Conservation (phyloP, 1,140 invertebrate genomes). For the Drosophila guanche region DNA sequence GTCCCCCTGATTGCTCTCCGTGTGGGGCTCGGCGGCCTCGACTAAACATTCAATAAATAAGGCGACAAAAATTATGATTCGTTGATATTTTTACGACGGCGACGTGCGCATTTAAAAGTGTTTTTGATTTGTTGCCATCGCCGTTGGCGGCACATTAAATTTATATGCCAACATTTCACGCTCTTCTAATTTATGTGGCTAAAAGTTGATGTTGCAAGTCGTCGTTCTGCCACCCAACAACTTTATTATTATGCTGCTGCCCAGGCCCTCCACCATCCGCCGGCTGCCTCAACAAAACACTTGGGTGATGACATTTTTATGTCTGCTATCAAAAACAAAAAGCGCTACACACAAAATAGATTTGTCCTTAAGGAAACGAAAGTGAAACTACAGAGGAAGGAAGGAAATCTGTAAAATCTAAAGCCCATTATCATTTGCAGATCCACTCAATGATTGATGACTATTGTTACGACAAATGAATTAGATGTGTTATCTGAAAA, state of each 20-base stretch:
- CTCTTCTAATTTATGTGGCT: constrained; percentile 75
- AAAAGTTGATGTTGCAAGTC: constrained; percentile 71
- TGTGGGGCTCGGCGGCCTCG: constrained; percentile 2
- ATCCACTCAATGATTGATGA: no score
- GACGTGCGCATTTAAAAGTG: constrained; percentile 76
- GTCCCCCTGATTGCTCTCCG: constrained; percentile 35
- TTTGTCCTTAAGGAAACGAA: neutral
- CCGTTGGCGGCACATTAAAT: constrained; percentile 71
- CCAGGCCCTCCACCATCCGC: no score
- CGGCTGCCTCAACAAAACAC: constrained; percentile 14
- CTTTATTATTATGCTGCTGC: constrained; percentile 60
- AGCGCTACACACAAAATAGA: constrained; percentile 1
- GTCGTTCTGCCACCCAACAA: constrained; percentile 53
- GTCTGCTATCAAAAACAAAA: constrained; percentile 32
- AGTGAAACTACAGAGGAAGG: constrained; percentile 13
- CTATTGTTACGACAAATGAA: no score
- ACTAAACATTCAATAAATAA: constrained; percentile 79
- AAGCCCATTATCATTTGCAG: no score
- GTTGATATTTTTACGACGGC: constrained; percentile 76
- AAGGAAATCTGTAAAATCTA: no score
- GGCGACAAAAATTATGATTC: constrained; percentile 72
- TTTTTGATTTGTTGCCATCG: constrained; percentile 65
- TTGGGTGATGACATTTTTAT: constrained; percentile 53
- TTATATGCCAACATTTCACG: constrained; percentile 72
- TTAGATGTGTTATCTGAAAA: no score